Percentiles rank a stretch among this genome's conserved stretches.
These are phyloP conservation scores for Urosaurus nigricauda DNA, from an alignment of 2,797 vertebrate genomes.

Conservation along the genomic window DNA sequence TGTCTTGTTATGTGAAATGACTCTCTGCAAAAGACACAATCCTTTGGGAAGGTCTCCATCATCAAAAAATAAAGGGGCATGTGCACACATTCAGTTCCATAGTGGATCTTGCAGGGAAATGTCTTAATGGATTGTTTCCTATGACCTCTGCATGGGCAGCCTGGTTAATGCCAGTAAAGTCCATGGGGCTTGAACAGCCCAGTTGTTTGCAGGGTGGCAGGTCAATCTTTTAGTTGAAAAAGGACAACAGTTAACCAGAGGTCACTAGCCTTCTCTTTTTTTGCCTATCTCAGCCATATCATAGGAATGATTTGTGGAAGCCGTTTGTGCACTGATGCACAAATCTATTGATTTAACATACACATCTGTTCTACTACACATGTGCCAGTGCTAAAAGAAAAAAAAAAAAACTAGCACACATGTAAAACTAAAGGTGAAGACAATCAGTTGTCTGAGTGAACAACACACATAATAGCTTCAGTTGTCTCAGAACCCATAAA, in stretches of 20 bases:
- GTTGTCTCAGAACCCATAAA: neutral
- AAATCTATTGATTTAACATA: neutral
- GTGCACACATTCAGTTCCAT: too few species aligned
- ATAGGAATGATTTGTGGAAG: too few species aligned
- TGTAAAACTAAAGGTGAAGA: neutral
- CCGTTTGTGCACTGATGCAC: neutral
- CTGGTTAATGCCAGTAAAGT: neutral
- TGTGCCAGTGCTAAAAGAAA: too few species aligned
- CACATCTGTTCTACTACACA: neutral
- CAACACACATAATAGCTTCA: neutral
- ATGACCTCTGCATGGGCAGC: too few species aligned
- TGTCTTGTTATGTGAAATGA: too few species aligned
- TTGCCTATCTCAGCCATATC: neutral
- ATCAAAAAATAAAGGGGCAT: too few species aligned
- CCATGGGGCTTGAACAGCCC: neutral
- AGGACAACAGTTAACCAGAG: neutral
- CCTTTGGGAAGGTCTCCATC: too few species aligned
- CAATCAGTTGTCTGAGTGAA: neutral
- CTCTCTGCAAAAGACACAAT: too few species aligned
- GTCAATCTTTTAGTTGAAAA: neutral
- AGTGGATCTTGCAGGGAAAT: too few species aligned
- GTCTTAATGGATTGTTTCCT: too few species aligned
- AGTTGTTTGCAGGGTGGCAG: neutral
- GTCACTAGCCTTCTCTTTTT: neutral
- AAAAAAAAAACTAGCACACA: neutral